Evolutionary conservation across 2,888 invertebrate genomes (phyloP).

Genomic region (Orthonevra nobilis): DNA sequence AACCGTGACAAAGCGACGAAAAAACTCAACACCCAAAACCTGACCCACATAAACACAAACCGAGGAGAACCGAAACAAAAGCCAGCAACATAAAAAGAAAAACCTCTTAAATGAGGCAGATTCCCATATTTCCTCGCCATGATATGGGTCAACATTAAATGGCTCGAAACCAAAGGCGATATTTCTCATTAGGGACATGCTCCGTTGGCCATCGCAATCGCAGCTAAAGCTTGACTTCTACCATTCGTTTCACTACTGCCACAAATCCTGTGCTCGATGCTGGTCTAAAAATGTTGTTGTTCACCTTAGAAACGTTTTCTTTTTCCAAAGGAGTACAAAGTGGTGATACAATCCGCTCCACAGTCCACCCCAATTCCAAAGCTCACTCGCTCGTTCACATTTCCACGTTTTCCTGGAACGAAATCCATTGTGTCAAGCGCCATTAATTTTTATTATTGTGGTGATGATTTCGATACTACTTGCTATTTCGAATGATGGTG

Average conservation of each 20-base stretch:
- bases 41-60: constrained; percentile 26
- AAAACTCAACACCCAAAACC: too few species aligned
- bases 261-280: constrained; percentile 26
- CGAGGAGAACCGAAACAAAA: neutral
- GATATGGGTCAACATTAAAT: constrained; percentile 68
- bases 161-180: constrained; percentile 67
- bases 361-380: too few species aligned
- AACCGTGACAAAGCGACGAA: constrained; percentile 34
- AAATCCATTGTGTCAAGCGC: constrained; percentile 50
- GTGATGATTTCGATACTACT: constrained; percentile 58
- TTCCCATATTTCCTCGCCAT: constrained; percentile 56
- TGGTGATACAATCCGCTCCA: too few species aligned
- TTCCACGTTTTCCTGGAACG: constrained; percentile 36
- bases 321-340: too few species aligned
- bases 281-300: constrained; percentile 43
- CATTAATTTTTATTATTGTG: constrained; percentile 66
- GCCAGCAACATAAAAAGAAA: constrained; percentile 6
- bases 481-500: constrained; percentile 29
- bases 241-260: constrained; percentile 38
- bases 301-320: constrained; percentile 53
- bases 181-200: constrained; percentile 67
- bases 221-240: constrained; percentile 52
- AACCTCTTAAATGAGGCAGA: constrained; percentile 54
- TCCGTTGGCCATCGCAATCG: constrained; percentile 50
- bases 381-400: too few species aligned